phyloP scores from a whole-genome alignment of 1,140 invertebrate genomes.

The Tyrophagus putrescentiae region DNA sequence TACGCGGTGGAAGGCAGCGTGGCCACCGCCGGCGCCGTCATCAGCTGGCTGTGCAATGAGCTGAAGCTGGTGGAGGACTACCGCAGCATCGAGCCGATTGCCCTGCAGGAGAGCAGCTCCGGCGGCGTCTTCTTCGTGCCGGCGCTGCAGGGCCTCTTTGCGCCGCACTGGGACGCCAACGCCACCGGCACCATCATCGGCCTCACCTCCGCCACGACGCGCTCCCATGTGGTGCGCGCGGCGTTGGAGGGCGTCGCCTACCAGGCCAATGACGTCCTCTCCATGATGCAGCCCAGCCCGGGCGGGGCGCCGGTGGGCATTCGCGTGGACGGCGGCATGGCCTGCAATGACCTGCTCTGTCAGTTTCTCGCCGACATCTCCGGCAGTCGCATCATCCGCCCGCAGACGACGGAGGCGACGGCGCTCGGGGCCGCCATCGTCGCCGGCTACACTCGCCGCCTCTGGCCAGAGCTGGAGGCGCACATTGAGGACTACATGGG shows the following conservation, averaged over 20 bases:
- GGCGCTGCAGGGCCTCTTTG: slow-evolving; percentile 80
- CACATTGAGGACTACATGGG: too few species aligned
- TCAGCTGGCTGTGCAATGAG: slow-evolving; percentile 79
- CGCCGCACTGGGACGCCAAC: slow-evolving; percentile 83
- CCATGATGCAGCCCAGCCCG: not conserved
- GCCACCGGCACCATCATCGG: slow-evolving; percentile 68
- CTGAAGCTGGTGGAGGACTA: slow-evolving; percentile 55
- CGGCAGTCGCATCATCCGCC: slow-evolving; percentile 66
- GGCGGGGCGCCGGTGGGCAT: not conserved
- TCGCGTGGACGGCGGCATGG: slow-evolving; percentile 76
- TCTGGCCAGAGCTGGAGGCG: too few species aligned
- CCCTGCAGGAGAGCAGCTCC: slow-evolving; percentile 53
- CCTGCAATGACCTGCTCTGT: slow-evolving; percentile 73
- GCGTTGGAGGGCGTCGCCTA: slow-evolving; percentile 87
- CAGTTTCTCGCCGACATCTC: slow-evolving; percentile 83
- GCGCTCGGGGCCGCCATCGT: slow-evolving; percentile 77
- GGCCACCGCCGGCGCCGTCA: slow-evolving; percentile 69
- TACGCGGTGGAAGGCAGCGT: slow-evolving; percentile 70
- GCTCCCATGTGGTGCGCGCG: slow-evolving; percentile 80
- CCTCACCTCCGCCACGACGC: slow-evolving; percentile 81
- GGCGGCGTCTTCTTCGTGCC: slow-evolving; percentile 86
- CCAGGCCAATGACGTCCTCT: slow-evolving; percentile 55
- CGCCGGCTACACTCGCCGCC: slow-evolving; percentile 61
- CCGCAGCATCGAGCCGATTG: slow-evolving; percentile 59
- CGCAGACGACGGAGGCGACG: slow-evolving; percentile 68